Percentiles rank a stretch among this genome's conserved stretches.
phyloP scores from a whole-genome alignment of 2,113 vertebrate genomes.

The Menidia beryllina region DNA sequence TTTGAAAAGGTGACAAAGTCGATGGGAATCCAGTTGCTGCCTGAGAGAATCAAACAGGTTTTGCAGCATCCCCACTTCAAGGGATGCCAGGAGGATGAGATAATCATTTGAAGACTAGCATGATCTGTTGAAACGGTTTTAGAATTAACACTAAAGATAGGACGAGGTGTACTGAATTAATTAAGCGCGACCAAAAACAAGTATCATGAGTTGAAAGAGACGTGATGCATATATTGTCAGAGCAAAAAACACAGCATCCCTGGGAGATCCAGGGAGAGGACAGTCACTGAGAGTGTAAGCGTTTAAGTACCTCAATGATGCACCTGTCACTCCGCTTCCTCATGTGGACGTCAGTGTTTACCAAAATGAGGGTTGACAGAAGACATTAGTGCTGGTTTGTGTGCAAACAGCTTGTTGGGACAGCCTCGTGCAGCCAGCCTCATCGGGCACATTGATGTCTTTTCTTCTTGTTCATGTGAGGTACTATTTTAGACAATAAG shows the following conservation, averaged over 20 bases:
- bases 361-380: conserved; percentile 88
- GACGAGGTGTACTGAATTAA: conserved; percentile 39
- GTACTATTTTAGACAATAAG: conserved; percentile 43
- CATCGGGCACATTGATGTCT: conserved; percentile 45
- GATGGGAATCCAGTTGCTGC: conserved; percentile 40
- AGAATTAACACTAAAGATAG: conserved; percentile 50
- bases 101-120: conserved; percentile 53
- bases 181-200: conserved; percentile 45
- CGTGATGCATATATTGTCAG: conserved; percentile 63
- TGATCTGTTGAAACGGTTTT: conserved; percentile 35
- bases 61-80: conserved; percentile 10
- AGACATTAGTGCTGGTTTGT: conserved; percentile 76
- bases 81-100: conserved; percentile 27
- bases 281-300: conserved; percentile 89
- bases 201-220: conserved; percentile 44
- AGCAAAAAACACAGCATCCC: conserved; percentile 50
- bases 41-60: conserved; percentile 52
- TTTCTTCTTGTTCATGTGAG: conserved; percentile 51
- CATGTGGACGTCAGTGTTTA: conserved; percentile 90
- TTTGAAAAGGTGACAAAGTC: conserved; percentile 70
- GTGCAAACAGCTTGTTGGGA: conserved; percentile 74
- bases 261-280: conserved; percentile 71
- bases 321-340: conserved; percentile 91
- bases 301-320: conserved; percentile 89
- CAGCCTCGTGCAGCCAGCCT: conserved; percentile 52